Conservation (phyloP, 2,888 invertebrate species). For the Polyploca ridens region DNA sequence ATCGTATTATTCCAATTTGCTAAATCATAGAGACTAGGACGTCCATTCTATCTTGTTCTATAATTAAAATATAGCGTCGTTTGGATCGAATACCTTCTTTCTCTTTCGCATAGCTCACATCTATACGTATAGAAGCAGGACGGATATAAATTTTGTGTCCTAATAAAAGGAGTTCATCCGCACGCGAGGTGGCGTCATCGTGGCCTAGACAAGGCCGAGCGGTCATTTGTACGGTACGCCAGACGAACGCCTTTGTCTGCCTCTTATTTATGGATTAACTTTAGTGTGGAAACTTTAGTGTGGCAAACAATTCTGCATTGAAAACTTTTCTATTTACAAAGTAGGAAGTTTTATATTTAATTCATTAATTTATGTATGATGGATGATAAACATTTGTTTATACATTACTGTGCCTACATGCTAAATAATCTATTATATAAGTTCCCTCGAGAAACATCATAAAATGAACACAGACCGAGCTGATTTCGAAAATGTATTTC, state of each 20-base stretch:
- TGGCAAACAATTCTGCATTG: slow-evolving; percentile 13
- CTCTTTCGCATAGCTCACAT: slow-evolving; percentile 44
- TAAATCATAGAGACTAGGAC: slow-evolving; percentile 35
- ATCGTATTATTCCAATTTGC: slow-evolving; percentile 9
- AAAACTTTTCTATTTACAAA: not conserved
- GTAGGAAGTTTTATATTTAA: not conserved
- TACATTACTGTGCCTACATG: no score
- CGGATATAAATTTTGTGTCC: slow-evolving; percentile 63
- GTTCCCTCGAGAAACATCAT: not conserved
- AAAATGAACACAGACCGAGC: not conserved
- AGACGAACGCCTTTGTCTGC: slow-evolving; percentile 72
- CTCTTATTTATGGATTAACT: slow-evolving; percentile 51
- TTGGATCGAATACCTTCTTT: slow-evolving; percentile 39
- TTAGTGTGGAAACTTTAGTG: slow-evolving; percentile 46
- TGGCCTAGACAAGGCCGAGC: slow-evolving; percentile 84
- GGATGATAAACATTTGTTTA: no score
- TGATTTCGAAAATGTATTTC: no score
- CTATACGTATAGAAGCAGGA: slow-evolving; percentile 55
- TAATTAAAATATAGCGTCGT: slow-evolving; percentile 48
- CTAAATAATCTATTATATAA: no score
- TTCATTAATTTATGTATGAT: not conserved
- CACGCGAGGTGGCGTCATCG: slow-evolving; percentile 81
- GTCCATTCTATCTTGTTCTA: slow-evolving; percentile 46
- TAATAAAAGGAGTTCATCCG: slow-evolving; percentile 75
- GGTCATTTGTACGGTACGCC: slow-evolving; percentile 79